These are phyloP conservation scores for Xanthia icteritia DNA, from an alignment of 2,888 invertebrate species.

Conservation along the genomic window DNA sequence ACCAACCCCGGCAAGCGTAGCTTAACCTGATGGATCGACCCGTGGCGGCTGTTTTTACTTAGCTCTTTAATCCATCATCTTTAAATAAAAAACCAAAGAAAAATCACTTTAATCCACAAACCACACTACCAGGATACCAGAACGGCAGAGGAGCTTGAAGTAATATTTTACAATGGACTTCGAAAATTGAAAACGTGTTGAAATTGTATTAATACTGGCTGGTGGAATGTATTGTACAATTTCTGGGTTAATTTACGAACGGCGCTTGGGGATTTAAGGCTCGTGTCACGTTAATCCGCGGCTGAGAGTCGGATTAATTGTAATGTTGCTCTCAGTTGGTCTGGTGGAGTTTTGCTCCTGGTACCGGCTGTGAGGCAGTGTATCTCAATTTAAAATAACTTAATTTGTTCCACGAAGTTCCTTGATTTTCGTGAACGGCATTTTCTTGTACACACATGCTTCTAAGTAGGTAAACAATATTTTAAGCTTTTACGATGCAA, in stretches of 20 bases:
- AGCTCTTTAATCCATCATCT: too few species aligned
- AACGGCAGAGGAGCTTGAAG: constrained; percentile 31
- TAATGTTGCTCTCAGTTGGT: constrained; percentile 52
- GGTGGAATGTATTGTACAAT: constrained; percentile 62
- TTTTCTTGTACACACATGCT: constrained; percentile 6
- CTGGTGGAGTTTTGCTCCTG: constrained; percentile 35
- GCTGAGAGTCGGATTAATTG: constrained; percentile 64
- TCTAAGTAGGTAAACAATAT: neutral
- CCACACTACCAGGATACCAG: constrained; percentile 44
- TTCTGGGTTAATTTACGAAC: constrained; percentile 63
- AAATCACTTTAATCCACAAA: constrained; percentile 22
- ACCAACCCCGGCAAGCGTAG: too few species aligned
- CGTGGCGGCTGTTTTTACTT: too few species aligned
- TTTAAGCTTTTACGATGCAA: neutral
- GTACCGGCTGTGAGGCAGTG: constrained; percentile 29
- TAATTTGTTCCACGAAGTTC: constrained; percentile 36
- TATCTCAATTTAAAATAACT: constrained; percentile 38
- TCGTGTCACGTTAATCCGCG: constrained; percentile 60
- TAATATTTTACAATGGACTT: constrained; percentile 49
- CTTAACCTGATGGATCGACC: too few species aligned
- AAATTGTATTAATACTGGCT: constrained; percentile 61
- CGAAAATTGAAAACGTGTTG: constrained; percentile 63
- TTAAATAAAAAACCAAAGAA: neutral
- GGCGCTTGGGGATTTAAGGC: constrained; percentile 62
- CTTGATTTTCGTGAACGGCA: constrained; percentile 16